Evolutionary conservation across 2,888 invertebrate genomes (phyloP), one percentile per base, ranked within the genome.

Genomic region (Protonemura montana): DNA sequence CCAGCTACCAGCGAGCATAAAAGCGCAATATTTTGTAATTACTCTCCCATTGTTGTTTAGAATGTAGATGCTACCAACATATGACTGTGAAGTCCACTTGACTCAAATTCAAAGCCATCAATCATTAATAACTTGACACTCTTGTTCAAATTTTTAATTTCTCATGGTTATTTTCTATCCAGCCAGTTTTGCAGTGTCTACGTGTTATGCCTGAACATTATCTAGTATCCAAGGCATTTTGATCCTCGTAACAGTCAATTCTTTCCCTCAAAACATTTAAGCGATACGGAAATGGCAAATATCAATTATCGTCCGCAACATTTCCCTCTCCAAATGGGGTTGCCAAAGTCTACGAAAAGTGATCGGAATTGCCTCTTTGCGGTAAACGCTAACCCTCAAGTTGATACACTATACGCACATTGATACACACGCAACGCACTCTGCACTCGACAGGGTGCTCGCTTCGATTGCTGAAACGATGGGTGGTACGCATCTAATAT

Each of bases 401-500:
- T 59, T 59, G 59, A 59, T 59, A n/a, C n/a, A n/a, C n/a, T n/a
- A n/a, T n/a, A 25, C 30, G 81, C 81, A 29, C 81, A 81, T 25
- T 81, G 81, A 84, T 29, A 10, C 59, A 76, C 84, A 28, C 84
- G 25, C 84, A 21, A 16, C 16, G 26, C 6, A 27, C 76, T 16
- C 76, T 26, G 29, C 10, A 35, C 5, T 35, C 35, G 35, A 35
- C 27, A 21, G 76, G 84, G 84, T 26, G 84, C n/a, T n/a, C n/a
- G n/a, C 28, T 26, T 84, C 81, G 84, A 84, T 76, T 76, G 10
- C 84, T 16, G 26, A 26, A 26, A 10, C 84, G 13, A 21, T 25
- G 76, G 84, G 84, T 59, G 84, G 84, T 76, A 84, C 27, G 26
- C 84, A 25, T 59, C 76, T 84, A 84, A 59, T 84, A 84, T 84